A percentile compares a stretch with the other conserved stretches of the same genome.
Conservation (phyloP, 2,888 invertebrate species). For the Germaria angustata region DNA sequence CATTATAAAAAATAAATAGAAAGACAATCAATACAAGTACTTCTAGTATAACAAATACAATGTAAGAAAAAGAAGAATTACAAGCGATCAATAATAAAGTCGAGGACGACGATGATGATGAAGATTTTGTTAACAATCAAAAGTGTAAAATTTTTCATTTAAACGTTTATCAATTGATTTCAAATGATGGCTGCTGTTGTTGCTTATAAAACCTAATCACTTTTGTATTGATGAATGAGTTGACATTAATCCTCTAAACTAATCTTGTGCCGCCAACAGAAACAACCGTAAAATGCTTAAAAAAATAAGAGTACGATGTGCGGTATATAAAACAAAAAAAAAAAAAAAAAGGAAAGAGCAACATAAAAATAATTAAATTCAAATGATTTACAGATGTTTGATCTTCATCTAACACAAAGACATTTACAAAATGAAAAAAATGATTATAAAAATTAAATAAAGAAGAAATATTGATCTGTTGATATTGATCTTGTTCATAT, state of each 20-base stretch:
- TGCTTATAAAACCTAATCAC: constrained; percentile 37
- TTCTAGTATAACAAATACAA: too few relatives aligned
- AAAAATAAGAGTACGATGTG: constrained; percentile 4
- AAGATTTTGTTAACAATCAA: constrained; percentile 27
- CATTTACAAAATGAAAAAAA: not conserved
- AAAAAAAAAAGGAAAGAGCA: not conserved
- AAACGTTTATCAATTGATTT: constrained; percentile 55
- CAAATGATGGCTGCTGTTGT: constrained; percentile 49
- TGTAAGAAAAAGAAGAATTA: not conserved
- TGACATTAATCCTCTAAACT: constrained; percentile 78
- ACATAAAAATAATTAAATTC: constrained; percentile 63
- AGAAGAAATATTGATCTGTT: constrained; percentile 48
- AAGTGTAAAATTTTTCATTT: constrained; percentile 61
- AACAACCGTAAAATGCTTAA: constrained; percentile 21
- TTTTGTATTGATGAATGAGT: constrained; percentile 76
- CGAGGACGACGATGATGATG: not conserved
- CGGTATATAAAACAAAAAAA: constrained; percentile 2
- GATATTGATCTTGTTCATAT: constrained; percentile 66
- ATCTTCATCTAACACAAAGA: constrained; percentile 8
- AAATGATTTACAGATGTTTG: constrained; percentile 68
- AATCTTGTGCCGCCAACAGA: constrained; percentile 66
- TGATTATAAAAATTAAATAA: constrained; percentile 19
- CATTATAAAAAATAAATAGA: not conserved
- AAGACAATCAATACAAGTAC: not conserved
- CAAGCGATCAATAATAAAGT: not conserved